Evolutionary conservation across 1,140 invertebrate genomes (phyloP).

Genomic region (Drosophila willistoni): DNA sequence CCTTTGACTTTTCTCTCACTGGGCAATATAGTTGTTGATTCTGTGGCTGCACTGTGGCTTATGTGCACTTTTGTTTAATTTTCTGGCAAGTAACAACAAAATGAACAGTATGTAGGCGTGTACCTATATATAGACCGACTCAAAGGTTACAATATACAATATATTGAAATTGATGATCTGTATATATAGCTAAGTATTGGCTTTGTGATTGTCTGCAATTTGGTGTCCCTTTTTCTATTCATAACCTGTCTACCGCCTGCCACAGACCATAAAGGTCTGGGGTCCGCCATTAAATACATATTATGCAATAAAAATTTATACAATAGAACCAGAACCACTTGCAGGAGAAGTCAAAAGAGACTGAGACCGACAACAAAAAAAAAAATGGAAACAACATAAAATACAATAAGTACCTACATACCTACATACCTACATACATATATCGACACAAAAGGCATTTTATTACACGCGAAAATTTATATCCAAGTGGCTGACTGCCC

Average conservation of each 20-base stretch:
- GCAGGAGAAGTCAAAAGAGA: slow-evolving; percentile 20
- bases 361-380: slow-evolving; percentile 14
- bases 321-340: neutral
- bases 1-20: slow-evolving; percentile 38
- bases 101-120: too few species aligned
- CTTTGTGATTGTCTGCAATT: neutral
- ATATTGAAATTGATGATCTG: neutral
- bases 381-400: slow-evolving; percentile 58
- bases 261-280: neutral
- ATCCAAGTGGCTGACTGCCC: slow-evolving; percentile 36
- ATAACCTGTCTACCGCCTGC: neutral
- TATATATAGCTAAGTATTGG: too few species aligned
- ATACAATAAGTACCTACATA: slow-evolving; percentile 59
- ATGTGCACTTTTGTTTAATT: slow-evolving; percentile 26
- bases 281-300: slow-evolving; percentile 61
- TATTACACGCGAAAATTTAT: slow-evolving; percentile 70
- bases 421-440: slow-evolving; percentile 51
- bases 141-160: neutral
- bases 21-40: slow-evolving; percentile 44
- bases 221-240: neutral
- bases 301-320: slow-evolving; percentile 60
- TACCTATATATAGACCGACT: too few species aligned
- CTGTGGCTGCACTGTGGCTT: slow-evolving; percentile 12
- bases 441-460: slow-evolving; percentile 72
- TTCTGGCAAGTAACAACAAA: neutral